phyloP scores from a whole-genome alignment of 2,888 invertebrate genomes.

The Heliconius hortense region DNA sequence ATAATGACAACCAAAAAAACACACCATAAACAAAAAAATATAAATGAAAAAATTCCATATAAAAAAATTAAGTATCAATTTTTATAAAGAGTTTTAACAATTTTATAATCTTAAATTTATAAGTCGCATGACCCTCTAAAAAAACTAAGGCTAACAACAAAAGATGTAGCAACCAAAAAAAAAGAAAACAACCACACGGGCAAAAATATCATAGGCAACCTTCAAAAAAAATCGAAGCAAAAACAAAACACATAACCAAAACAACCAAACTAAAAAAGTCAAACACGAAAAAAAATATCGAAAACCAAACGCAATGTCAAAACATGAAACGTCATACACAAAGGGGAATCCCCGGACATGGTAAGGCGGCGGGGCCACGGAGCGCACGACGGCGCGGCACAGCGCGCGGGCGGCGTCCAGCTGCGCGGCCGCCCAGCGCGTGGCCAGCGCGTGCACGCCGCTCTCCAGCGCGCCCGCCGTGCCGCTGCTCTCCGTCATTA shows the following conservation, averaged over 20 bases:
- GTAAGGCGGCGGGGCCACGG: constrained; percentile 86
- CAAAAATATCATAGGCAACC: neutral
- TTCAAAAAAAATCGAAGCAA: neutral
- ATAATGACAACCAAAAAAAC: neutral
- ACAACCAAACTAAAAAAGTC: neutral
- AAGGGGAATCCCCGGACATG: constrained; percentile 89
- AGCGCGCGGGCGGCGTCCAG: constrained; percentile 89
- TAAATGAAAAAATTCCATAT: neutral
- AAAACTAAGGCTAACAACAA: neutral
- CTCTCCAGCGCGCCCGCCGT: constrained; percentile 80
- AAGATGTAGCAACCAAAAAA: neutral
- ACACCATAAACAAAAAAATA: neutral
- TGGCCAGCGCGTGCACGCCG: constrained; percentile 89
- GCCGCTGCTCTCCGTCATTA: constrained; percentile 84
- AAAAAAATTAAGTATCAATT: neutral
- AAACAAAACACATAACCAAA: constrained; percentile 29
- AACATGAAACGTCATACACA: constrained; percentile 80
- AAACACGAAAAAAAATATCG: constrained; percentile 33
- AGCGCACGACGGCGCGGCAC: constrained; percentile 87
- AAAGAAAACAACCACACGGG: neutral
- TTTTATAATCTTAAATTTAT: neutral
- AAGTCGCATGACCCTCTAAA: neutral
- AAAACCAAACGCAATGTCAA: constrained; percentile 3
- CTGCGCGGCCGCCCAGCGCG: constrained; percentile 91
- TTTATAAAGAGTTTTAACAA: neutral